These are phyloP conservation scores for Poeciliopsis retropinna DNA, from an alignment of 2,113 vertebrate species.

Conservation along the genomic window DNA sequence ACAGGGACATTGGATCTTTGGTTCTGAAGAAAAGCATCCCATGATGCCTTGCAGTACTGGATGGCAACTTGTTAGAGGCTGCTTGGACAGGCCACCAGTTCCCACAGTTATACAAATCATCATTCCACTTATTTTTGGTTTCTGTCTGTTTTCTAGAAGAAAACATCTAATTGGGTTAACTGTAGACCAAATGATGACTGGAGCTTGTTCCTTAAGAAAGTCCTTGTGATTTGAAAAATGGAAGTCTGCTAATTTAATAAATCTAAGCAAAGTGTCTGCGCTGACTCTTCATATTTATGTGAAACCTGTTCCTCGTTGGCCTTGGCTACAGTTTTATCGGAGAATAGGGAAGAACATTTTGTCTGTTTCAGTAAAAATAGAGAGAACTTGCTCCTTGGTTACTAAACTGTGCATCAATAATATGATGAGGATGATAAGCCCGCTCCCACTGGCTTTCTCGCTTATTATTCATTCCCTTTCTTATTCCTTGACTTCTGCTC, in stretches of 20 bases:
- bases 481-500: constrained; percentile 53
- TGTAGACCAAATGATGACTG: background rate
- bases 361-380: constrained; percentile 2
- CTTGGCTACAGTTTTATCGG: background rate
- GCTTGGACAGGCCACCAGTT: too few species aligned
- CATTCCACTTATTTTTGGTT: background rate
- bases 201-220: background rate
- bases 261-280: background rate
- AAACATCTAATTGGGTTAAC: background rate
- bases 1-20: background rate
- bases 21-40: too few species aligned
- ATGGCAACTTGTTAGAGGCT: background rate
- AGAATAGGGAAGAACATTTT: constrained; percentile 1
- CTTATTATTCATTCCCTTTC: constrained; percentile 14
- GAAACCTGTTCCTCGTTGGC: background rate
- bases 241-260: background rate
- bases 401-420: constrained; percentile 6
- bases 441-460: constrained; percentile 7
- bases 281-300: background rate
- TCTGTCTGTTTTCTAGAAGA: background rate
- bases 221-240: background rate
- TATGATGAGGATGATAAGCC: constrained; percentile 17
- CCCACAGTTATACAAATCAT: background rate
- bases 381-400: background rate
- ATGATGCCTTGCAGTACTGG: background rate